Percentiles rank a stretch among this genome's conserved stretches.
Evolutionary conservation across 2,888 invertebrate genomes (phyloP).

Genomic region (Notodonta dromedarius): DNA sequence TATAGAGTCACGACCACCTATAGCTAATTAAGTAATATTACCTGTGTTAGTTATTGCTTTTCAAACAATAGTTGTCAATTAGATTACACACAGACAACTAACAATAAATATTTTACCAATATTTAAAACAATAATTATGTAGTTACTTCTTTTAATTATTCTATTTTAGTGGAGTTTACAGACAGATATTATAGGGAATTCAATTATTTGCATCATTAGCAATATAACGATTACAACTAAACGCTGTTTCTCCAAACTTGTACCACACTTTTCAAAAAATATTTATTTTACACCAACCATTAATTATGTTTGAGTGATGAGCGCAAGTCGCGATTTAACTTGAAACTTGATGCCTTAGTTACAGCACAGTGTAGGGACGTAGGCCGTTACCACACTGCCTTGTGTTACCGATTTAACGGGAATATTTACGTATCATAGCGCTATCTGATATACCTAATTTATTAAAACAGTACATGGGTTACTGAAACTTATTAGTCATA

Average conservation of each 20-base stretch:
- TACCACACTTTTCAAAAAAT: constrained; percentile 13
- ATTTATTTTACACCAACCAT: constrained; percentile 30
- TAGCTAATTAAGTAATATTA: too few relatives aligned
- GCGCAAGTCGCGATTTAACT: constrained; percentile 6
- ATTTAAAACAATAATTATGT: too few relatives aligned
- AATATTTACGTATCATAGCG: neutral
- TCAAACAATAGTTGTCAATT: too few relatives aligned
- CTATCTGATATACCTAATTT: neutral
- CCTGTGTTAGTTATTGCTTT: too few relatives aligned
- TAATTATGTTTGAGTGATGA: constrained; percentile 33
- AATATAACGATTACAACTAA: neutral
- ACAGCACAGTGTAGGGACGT: neutral
- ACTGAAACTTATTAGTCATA: too few relatives aligned
- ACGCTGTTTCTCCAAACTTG: constrained; percentile 15
- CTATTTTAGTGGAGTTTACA: too few relatives aligned
- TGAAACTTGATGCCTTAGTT: neutral
- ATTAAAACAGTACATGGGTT: neutral
- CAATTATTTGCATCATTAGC: too few relatives aligned
- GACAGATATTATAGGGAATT: too few relatives aligned
- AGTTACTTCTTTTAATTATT: too few relatives aligned
- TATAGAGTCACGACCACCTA: too few relatives aligned
- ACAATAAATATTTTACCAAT: too few relatives aligned
- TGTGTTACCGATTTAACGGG: neutral
- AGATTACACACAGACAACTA: too few relatives aligned
- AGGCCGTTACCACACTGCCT: neutral